Evolutionary conservation across 2,888 invertebrate genomes (phyloP), one percentile per base, ranked within the genome.

Genomic region (Malacosoma neustria): DNA sequence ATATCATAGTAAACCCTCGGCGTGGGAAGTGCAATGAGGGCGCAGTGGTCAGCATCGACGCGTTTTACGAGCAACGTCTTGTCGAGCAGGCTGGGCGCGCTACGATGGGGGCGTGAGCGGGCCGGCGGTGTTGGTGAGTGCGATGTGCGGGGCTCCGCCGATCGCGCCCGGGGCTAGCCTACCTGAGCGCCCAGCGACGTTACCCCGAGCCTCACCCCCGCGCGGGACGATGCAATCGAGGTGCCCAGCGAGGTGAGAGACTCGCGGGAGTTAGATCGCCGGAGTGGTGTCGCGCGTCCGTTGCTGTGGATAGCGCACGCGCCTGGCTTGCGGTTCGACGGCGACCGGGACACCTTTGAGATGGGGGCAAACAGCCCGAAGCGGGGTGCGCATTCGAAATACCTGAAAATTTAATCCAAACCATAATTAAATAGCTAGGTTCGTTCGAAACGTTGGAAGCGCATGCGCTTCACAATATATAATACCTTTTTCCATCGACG

Each of bases 281-380:
- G 84, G 50, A 85, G 51, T 37, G 88, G 88, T 56, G 89, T 89
- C 48, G 88, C 88, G 35, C 90, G 89, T 3, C 88, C 88, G 70
- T 88, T 86, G 64, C 79, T 88, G 70, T 90, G 92, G 45, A 89
- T 87, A 42, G 87, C 87, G 72, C 90, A 91, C 48, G 87, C 82
- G 52, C 87, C 88, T 33, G 89, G 89, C 61, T 89, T 89, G 54
- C 90, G 86, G 71, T 88, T 92, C 36, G 93, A 92, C 15, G 95
- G 96, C 32, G 95, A 94, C 45, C 92, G 90, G 54, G 93, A 92
- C 46, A 98, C 95, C 87, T 98, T 98, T 60, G 93, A 90, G 39
- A 93, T 87, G 1, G 98, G 97, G 13, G 97, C 96, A 81, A 99
- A 99, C 43, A 99, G 87, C 1, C 99, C 99, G 79, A 93, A 94